A percentile compares a stretch with the other conserved stretches of the same genome.
Conservation (phyloP, 2,113 vertebrate genomes). For the Cottus gobio region DNA sequence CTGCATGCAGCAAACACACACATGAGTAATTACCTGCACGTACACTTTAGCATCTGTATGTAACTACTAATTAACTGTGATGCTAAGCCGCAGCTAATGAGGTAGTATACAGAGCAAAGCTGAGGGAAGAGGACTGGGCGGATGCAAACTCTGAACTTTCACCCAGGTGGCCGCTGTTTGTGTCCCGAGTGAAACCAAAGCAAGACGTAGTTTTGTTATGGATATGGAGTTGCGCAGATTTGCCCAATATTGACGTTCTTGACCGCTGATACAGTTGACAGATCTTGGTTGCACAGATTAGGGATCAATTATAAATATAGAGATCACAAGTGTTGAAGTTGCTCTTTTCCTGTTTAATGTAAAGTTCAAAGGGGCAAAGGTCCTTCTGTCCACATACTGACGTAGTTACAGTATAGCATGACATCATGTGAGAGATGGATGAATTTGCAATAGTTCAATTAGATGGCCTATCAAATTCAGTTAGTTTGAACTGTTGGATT, state of each 20-base stretch:
- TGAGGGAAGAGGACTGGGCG: not conserved
- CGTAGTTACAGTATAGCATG: not conserved
- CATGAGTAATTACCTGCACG: not conserved
- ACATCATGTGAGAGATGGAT: no score
- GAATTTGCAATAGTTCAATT: no score
- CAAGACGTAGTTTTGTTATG: not conserved
- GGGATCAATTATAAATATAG: not conserved
- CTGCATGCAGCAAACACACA: slow-evolving; percentile 20
- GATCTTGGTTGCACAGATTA: no score
- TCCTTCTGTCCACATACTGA: no score
- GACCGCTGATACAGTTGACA: no score
- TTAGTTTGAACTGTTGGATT: no score
- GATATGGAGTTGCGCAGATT: no score
- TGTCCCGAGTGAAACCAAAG: not conserved
- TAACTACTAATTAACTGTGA: not conserved
- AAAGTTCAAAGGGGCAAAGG: no score
- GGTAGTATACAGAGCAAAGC: not conserved
- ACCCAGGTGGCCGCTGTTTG: not conserved
- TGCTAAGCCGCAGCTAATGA: not conserved
- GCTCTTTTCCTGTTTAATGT: not conserved
- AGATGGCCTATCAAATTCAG: no score
- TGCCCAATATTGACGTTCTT: no score
- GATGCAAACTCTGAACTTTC: not conserved
- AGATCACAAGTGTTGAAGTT: not conserved
- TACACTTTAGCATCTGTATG: no score